Evolutionary conservation across 37 sponge, comb jelly and placozoan species (phyloP), one percentile per base, ranked within the genome.

Genomic region (Diacarnus erythraeanus): DNA sequence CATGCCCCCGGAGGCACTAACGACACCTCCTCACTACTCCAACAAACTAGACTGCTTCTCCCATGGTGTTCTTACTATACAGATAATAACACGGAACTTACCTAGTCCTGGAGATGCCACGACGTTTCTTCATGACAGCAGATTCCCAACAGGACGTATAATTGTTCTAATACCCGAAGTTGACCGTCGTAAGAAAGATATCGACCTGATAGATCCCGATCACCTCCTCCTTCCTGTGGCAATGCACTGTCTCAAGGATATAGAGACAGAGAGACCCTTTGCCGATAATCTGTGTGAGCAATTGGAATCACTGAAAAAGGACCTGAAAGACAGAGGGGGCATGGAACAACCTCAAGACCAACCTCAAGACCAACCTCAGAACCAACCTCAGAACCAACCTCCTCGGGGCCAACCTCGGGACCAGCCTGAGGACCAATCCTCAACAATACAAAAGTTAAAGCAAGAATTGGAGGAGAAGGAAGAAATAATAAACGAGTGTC

Each of bases 1-100:
- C 83, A 74, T 83, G 83, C 75, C 83, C 59, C 76, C 83, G 36
- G 83, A 83, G 56, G 57, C 38, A 51, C 42, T 83, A 23, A 10
- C 20, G 23, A 42, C 31, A 34, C 47, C 76, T 9, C 83, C 76
- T 23, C 33, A 21, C 21, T 75, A 60, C 41, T 38, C 42, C 23
- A 54, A 29, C 42, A 74, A 59, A n/a, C 27, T 59, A 34, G 83
- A 83, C 30, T 69, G 61, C 23, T 83, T 83, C 36, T 83, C 83
- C 31, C 65, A 68, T 41, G 83, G 83, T 2, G 76, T 83, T 18
- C 38, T 74, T 27, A 74, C 64, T 33, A 29, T 83, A 31, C 76
- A 83, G 51, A 75, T 83, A 36, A 29, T 83, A 34, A 83, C 38
- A 26, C 39, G 76, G 21, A 31, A 65, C 3, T 65, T 31, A 31